Conservation (phyloP, 2,113 vertebrate species). For the Lepidothrix coronata region DNA sequence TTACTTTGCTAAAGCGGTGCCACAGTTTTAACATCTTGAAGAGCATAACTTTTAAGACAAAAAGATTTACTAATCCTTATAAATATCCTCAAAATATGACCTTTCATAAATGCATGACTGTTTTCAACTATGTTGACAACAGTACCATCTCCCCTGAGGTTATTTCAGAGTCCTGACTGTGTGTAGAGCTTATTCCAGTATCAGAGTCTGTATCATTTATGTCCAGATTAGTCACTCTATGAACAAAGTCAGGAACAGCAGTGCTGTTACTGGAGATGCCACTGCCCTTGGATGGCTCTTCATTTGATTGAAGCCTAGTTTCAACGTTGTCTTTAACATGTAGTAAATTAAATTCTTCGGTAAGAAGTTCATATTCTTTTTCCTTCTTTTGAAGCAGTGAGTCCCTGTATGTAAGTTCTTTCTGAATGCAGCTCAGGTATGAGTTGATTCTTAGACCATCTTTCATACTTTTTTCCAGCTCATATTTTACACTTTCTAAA, state of each 20-base stretch:
- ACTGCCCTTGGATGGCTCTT: conserved; percentile 58
- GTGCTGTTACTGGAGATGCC: conserved; percentile 4
- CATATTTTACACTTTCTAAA: conserved; percentile 76
- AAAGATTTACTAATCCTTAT: neutral
- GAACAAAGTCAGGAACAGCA: conserved; percentile 66
- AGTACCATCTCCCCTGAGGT: conserved; percentile 73
- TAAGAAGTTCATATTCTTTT: conserved; percentile 87
- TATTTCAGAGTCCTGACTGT: conserved; percentile 93
- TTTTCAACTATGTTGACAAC: conserved; percentile 61
- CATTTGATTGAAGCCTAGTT: conserved; percentile 27
- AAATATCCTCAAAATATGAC: neutral
- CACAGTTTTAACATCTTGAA: neutral
- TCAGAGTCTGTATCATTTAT: conserved; percentile 95
- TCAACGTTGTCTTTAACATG: conserved; percentile 68
- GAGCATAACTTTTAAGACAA: neutral
- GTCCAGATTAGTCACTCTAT: conserved; percentile 74
- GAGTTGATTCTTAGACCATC: conserved; percentile 82
- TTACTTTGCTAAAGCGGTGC: neutral
- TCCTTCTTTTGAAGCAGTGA: conserved; percentile 80
- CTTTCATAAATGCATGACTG: neutral
- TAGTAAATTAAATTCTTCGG: conserved; percentile 80
- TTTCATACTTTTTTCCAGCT: conserved; percentile 84
- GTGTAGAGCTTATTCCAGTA: conserved; percentile 96
- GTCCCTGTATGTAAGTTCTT: conserved; percentile 82
- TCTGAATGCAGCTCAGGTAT: conserved; percentile 83